Percentiles rank a stretch among this genome's conserved stretches.
Evolutionary conservation across 2,888 invertebrate species (phyloP).

Genomic region (Rutpela maculata): DNA sequence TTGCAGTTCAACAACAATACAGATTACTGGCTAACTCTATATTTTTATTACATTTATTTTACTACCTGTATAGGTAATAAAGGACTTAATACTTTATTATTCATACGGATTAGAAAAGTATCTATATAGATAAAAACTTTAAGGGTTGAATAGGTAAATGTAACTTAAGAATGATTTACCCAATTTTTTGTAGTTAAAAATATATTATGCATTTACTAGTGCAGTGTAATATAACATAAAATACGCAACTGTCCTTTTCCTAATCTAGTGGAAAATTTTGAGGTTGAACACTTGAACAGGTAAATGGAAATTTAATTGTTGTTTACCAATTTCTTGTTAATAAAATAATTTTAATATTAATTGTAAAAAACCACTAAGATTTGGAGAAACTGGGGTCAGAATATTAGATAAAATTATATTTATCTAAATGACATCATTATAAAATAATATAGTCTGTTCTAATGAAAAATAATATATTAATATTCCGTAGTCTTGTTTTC

Average conservation of each 20-base stretch:
- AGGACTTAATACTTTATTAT: no score
- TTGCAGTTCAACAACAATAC: no score
- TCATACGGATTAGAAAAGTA: neutral
- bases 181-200: neutral
- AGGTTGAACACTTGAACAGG: neutral
- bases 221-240: no score
- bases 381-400: slow-evolving; percentile 20
- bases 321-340: neutral
- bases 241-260: no score
- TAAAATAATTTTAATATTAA: slow-evolving; percentile 11
- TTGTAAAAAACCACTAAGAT: neutral
- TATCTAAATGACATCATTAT: slow-evolving; percentile 32
- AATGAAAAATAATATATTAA: neutral
- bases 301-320: slow-evolving; percentile 4
- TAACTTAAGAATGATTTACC: neutral
- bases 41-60: no score
- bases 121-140: neutral
- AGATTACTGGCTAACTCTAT: no score
- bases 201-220: no score
- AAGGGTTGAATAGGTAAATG: neutral
- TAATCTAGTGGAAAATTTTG: slow-evolving; percentile 4
- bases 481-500: neutral
- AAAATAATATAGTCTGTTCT: slow-evolving; percentile 1
- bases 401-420: slow-evolving; percentile 12
- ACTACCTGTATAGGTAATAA: no score